Percentiles rank a stretch among this genome's conserved stretches.
Evolutionary conservation across 1,140 invertebrate genomes (phyloP).

Genomic region (Zaprionus capensis): DNA sequence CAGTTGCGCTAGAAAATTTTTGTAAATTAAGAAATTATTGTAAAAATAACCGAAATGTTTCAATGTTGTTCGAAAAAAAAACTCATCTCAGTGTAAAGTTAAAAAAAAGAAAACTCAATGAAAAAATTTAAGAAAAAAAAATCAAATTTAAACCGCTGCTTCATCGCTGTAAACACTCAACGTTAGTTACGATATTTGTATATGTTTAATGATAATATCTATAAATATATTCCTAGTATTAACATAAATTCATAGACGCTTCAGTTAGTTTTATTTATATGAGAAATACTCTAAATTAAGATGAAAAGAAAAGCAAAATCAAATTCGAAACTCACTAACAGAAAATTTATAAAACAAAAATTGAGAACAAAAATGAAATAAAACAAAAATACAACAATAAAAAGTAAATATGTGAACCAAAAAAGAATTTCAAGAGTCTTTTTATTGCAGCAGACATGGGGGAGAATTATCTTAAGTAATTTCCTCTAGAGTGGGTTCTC

Average conservation of each 20-base stretch:
- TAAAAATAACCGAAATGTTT: slow-evolving; percentile 71
- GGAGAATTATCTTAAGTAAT: background rate
- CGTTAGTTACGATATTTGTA: slow-evolving; percentile 67
- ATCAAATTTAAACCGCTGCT: slow-evolving; percentile 35
- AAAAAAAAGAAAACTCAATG: slow-evolving; percentile 52
- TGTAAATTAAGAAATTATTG: slow-evolving; percentile 57
- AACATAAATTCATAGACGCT: slow-evolving; percentile 82
- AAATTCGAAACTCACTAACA: slow-evolving; percentile 46
- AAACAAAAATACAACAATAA: slow-evolving; percentile 58
- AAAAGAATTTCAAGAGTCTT: slow-evolving; percentile 1
- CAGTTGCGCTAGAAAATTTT: slow-evolving; percentile 65
- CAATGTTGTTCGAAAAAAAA: slow-evolving; percentile 68
- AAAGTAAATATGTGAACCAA: slow-evolving; percentile 74
- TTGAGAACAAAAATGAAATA: slow-evolving; percentile 35
- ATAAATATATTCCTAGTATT: slow-evolving; percentile 62
- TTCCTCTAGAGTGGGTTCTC: background rate
- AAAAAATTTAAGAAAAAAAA: slow-evolving; percentile 34
- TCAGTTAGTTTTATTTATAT: slow-evolving; percentile 78
- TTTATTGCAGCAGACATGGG: slow-evolving; percentile 3
- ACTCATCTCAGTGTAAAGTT: slow-evolving; percentile 82
- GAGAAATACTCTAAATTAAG: slow-evolving; percentile 44
- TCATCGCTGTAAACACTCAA: slow-evolving; percentile 61
- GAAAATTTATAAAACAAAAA: slow-evolving; percentile 52
- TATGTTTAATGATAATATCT: slow-evolving; percentile 24
- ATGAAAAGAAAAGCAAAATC: slow-evolving; percentile 23